Evolutionary conservation across 1,140 invertebrate species (phyloP), one percentile per base, ranked within the genome.

Genomic region (Polypedilum pembai): DNA sequence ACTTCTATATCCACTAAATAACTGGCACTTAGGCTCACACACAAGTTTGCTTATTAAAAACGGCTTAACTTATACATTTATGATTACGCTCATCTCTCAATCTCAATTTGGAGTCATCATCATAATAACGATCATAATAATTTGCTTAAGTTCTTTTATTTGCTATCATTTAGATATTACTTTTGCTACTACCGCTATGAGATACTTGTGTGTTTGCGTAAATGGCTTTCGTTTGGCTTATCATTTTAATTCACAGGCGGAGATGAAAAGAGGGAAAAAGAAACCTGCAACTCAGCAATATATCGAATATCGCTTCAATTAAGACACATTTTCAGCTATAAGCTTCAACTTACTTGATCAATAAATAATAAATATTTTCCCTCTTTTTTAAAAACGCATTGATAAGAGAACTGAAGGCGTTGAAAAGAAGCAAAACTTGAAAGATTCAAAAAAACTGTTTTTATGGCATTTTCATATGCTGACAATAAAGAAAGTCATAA

Each of bases 111-210:
- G 12, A 56, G 12, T 56, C 45, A n/a, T 56, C n/a, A 33, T 12
- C 10, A 56, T 69, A 69, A 69, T 69, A 69, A 69, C 8, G 20
- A 18, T 33, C 24, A 33, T 33, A 33, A 20, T 18, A 20, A 69
- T 69, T 69, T 69, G 20, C 65, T 69, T 69, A 69, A 69, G 65
- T 69, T 69, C 17, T 69, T 20, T 18, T 69, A 56, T 56, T 12
- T n/a, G 17, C 65, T 69, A 69, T 69, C 65, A 69, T 69, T 69
- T 69, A 69, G 65, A 69, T 69, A 69, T 69, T 20, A 69, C 12
- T n/a, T n/a, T 12, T n/a, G 12, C 45, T 56, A 56, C 45, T 33
- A 56, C 45, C 12, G n/a, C 12, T 56, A 15, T 56, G 45, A 15
- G n/a, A 45, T 45, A 8, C 15, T 45, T 12, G 15, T 12, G 15